phyloP scores from a whole-genome alignment of 2,888 invertebrate genomes.

The Morpho achilles region DNA sequence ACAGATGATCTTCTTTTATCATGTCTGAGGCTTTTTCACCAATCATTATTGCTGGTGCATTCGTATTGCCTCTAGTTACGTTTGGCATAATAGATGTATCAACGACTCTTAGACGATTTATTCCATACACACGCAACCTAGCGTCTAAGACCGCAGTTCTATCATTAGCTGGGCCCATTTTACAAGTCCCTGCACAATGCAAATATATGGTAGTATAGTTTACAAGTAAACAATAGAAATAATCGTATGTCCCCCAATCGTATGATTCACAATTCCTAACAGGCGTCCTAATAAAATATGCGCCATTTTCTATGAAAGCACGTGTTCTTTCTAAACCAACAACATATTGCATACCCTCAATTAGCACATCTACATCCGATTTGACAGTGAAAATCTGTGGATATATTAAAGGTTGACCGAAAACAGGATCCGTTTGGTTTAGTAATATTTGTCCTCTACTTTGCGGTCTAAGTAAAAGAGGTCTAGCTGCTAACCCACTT shows the following conservation, averaged over 20 bases:
- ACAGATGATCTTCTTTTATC: constrained; percentile 80
- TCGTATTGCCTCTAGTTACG: constrained; percentile 86
- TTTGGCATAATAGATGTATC: constrained; percentile 84
- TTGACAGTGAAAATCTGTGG: constrained; percentile 83
- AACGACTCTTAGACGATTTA: constrained; percentile 81
- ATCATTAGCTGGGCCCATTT: constrained; percentile 83
- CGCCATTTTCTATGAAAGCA: constrained; percentile 78
- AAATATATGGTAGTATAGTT: constrained; percentile 85
- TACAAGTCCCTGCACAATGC: constrained; percentile 84
- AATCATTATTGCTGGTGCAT: constrained; percentile 92
- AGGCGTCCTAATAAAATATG: constrained; percentile 73
- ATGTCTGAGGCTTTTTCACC: constrained; percentile 90
- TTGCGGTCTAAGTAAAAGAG: constrained; percentile 81
- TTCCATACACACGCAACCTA: constrained; percentile 80
- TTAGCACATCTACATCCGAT: constrained; percentile 80
- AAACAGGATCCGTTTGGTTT: constrained; percentile 84
- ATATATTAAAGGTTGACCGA: constrained; percentile 85
- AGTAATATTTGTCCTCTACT: constrained; percentile 82
- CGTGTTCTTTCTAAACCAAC: constrained; percentile 79
- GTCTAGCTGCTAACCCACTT: constrained; percentile 79
- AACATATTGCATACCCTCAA: constrained; percentile 80
- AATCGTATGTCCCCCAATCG: constrained; percentile 81
- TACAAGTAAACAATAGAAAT: constrained; percentile 82
- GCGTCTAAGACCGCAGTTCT: constrained; percentile 82
- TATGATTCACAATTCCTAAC: constrained; percentile 78